A percentile compares a stretch with the other conserved stretches of the same genome.
Evolutionary conservation across 2,113 vertebrate species (phyloP).

Genomic region (Chaetodon auriga): DNA sequence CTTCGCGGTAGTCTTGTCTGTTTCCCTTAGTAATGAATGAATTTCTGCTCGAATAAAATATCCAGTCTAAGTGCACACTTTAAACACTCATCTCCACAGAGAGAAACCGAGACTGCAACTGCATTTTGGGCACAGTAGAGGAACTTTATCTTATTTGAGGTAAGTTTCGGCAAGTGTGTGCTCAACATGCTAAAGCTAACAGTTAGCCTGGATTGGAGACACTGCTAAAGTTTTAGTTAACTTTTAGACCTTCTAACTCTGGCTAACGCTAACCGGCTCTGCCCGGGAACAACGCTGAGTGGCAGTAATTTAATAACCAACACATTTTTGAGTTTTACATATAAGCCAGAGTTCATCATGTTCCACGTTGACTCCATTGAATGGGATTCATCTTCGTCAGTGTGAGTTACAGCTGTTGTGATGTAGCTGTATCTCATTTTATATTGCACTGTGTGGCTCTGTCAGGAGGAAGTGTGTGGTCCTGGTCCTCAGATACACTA

Average conservation of each 20-base stretch:
- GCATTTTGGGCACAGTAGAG: background rate
- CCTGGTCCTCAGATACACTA: too few species aligned
- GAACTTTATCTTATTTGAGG: constrained; percentile 31
- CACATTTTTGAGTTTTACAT: background rate
- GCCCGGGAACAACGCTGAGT: background rate
- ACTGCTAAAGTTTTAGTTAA: background rate
- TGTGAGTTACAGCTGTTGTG: background rate
- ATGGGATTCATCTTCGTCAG: too few species aligned
- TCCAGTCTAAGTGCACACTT: rapidly evolving
- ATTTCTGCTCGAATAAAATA: background rate
- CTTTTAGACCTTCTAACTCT: background rate
- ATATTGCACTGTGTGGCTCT: too few species aligned
- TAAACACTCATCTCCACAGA: background rate
- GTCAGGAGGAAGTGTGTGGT: too few species aligned
- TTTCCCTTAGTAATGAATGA: constrained; percentile 62
- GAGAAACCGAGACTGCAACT: rapidly evolving
- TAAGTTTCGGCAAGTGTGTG: constrained; percentile 25
- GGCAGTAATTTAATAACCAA: background rate
- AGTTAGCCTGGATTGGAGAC: constrained; percentile 21
- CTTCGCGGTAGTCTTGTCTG: constrained; percentile 39
- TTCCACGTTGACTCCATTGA: background rate
- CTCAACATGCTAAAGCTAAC: constrained; percentile 61
- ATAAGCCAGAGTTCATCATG: too few species aligned
- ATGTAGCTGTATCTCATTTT: background rate
- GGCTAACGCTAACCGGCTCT: too few species aligned